Conservation (phyloP, 2,113 vertebrate genomes). For the Corythaeola cristata region DNA sequence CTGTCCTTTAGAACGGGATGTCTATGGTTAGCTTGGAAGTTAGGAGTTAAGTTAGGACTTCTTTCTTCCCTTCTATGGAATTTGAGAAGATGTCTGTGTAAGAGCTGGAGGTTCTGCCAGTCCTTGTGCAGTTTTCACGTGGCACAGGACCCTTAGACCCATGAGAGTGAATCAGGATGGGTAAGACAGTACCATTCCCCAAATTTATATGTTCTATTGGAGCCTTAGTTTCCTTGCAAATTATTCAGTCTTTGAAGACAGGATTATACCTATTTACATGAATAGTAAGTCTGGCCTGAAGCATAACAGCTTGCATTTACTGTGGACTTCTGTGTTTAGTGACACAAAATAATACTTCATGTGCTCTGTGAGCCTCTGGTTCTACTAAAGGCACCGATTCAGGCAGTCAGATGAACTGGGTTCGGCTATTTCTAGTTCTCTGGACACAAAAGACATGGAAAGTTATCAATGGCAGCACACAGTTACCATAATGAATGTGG, state of each 20-base stretch:
- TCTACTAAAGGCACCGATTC: background rate
- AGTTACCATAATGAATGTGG: background rate
- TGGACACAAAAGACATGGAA: background rate
- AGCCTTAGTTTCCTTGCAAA: background rate
- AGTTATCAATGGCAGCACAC: background rate
- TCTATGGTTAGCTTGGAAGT: background rate
- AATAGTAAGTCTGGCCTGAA: background rate
- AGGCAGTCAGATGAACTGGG: background rate
- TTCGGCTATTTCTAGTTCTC: background rate
- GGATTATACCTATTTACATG: background rate
- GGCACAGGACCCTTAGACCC: no score
- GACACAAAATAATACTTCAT: background rate
- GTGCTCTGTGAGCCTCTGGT: background rate
- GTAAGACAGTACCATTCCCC: background rate
- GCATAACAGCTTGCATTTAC: background rate
- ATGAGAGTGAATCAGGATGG: background rate
- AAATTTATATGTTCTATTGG: background rate
- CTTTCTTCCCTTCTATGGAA: background rate
- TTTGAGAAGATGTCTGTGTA: background rate
- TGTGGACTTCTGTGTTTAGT: background rate
- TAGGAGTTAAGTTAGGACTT: background rate
- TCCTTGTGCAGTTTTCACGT: background rate
- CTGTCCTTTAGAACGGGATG: background rate
- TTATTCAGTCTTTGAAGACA: background rate
- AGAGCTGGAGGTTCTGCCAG: background rate